Base-by-base conservation (phyloP, 2,888 invertebrate species). In the Agrotis ipsilon region DNA sequence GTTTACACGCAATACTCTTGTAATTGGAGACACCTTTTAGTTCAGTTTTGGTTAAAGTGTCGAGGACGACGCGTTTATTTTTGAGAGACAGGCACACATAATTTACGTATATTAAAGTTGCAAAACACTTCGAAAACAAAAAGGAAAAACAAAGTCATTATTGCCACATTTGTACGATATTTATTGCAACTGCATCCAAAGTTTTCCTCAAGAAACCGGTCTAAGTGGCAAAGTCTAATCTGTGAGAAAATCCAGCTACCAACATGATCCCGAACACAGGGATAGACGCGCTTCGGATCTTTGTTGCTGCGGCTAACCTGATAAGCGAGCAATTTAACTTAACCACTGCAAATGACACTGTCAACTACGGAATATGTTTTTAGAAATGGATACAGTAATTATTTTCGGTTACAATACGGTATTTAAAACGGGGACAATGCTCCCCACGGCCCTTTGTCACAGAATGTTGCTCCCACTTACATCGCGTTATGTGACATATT, bases 1-100 rank as follows among this genome's bases (percentile, higher is more conserved):
- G 91, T 93, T 89, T 89, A 92, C 94, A 94, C 93, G 93, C 93
- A 91, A 90, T 91, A 89, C 86, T 89, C 87, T 87, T 90, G 93
- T 93, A 93, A 94, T 87, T 88, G 89, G 92, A 93, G 92, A 92
- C 87, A 79, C 77, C 57, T 85, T 75, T 72, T 72, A 72, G 62
- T 79, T 75, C 52, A 80, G 68, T 85, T 84, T 77, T 68, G 76
- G 70, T 76, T 84, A 62, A 74, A 82, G 72, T 69, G 61, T 59
- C 61, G 83, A 80, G 60, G 69, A 73, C 72, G 60, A 72, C 45
- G 14, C 48, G 64, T 75, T 80, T 78, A 58, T 75, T 72, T 73
- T 69, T 39, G 19, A 32, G 21, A 49, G 6, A 32, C 19, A 45
- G 39, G 39, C 11, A 39, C 27, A 39, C 57, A 52, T 54, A 9